Percentiles rank a stretch among this genome's conserved stretches.
Evolutionary conservation across 92 coral and sea anemone genomes (phyloP).

Genomic region (Heliopora coerulea): DNA sequence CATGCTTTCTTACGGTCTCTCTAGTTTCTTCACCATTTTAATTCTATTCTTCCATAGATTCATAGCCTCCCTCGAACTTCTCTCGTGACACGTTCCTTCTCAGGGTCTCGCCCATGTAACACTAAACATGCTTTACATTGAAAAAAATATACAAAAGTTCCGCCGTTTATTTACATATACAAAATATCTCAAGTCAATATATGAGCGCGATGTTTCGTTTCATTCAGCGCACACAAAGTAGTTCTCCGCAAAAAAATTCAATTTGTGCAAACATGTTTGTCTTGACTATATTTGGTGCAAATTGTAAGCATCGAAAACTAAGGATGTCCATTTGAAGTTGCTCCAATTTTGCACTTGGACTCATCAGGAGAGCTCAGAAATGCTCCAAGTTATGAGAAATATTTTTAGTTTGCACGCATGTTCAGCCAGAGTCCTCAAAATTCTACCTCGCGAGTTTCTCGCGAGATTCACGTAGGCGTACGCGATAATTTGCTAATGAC

Average conservation of each 20-base stretch:
- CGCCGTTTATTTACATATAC: constrained; percentile 42
- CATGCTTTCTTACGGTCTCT: too few species aligned
- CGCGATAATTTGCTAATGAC: constrained; percentile 98
- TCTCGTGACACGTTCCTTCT: too few species aligned
- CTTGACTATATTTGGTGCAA: neutral
- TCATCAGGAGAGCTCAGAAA: neutral
- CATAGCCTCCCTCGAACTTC: too few species aligned
- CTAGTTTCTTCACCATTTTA: too few species aligned
- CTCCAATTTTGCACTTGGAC: neutral
- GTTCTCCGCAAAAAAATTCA: neutral
- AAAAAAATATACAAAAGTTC: constrained; percentile 8
- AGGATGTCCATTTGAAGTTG: neutral
- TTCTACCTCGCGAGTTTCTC: constrained; percentile 42
- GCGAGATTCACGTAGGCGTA: constrained; percentile 79
- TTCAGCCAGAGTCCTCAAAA: constrained; percentile 22
- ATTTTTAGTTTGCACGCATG: constrained; percentile 20
- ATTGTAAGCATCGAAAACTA: neutral
- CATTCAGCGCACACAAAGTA: constrained; percentile 1
- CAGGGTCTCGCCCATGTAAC: too few species aligned
- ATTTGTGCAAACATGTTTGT: too few species aligned
- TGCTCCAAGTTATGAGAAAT: constrained; percentile 1
- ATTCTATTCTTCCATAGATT: too few species aligned
- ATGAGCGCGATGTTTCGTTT: constrained; percentile 9
- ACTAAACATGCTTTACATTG: too few species aligned
- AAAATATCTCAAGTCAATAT: constrained; percentile 35